A percentile compares a stretch with the other conserved stretches of the same genome.
phyloP scores from a whole-genome alignment of 2,888 invertebrate genomes.

The Orthosia incerta region DNA sequence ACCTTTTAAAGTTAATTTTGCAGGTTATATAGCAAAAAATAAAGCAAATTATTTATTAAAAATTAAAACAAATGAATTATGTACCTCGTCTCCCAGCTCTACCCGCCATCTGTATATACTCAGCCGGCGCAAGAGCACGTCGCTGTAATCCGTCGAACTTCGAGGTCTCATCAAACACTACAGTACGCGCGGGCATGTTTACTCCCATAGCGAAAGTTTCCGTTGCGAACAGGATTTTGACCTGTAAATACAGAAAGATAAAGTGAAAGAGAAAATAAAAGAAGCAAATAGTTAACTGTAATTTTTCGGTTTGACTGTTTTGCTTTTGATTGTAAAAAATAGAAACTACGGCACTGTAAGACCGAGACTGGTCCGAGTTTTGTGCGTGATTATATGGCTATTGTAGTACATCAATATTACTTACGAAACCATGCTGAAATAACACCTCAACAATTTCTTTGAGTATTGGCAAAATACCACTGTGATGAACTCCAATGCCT shows the following conservation, averaged over 20 bases:
- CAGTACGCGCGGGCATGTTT: conserved; percentile 99
- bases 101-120: conserved; percentile 99
- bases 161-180: conserved; percentile 97
- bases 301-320: too few species aligned
- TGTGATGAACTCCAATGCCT: conserved; percentile 99
- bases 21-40: too few species aligned
- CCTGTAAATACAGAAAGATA: conserved; percentile 70
- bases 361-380: too few species aligned
- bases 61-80: not conserved
- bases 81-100: conserved; percentile 97
- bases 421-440: conserved; percentile 98
- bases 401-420: conserved; percentile 75
- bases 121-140: conserved; percentile 96
- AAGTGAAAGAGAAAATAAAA: not conserved
- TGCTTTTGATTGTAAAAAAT: too few species aligned
- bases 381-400: too few species aligned
- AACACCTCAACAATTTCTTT: conserved; percentile 99
- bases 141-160: conserved; percentile 97
- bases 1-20: too few species aligned
- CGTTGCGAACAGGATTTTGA: conserved; percentile 98
- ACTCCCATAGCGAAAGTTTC: conserved; percentile 99
- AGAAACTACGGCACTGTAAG: too few species aligned
- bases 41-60: too few species aligned
- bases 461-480: conserved; percentile 99
- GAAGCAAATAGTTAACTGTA: too few species aligned